Base-by-base conservation (phyloP, 1,140 invertebrate genomes). In the Aphidius gifuensis region DNA sequence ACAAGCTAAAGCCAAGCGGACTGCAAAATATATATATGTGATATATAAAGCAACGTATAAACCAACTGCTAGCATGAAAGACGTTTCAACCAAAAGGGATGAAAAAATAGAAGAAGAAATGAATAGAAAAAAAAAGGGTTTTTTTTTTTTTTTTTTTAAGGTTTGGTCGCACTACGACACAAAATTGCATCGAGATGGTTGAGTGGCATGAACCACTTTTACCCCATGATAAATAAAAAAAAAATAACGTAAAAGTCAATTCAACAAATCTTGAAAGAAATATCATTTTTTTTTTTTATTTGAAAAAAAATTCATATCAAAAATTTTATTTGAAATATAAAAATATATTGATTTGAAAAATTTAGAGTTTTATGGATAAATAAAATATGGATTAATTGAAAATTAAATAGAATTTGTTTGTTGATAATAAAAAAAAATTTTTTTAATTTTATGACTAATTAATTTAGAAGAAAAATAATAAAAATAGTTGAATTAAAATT, bases 21-120 rank as follows among this genome's bases (percentile, higher is more conserved):
- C 49, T 64, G 65, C 66, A 62, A 58, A 58, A 60, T 64, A 64
- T 64, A 69, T 66, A 11, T 42, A 39, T 47, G 44, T 32, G 23
- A 32, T 32, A 32, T 32, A 16, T 16, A 16, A 16, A 16, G 23
- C 23, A 32, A 32, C 4, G 4, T 56, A 47, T 32, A 48, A 54
- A 9, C 51, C 44, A 55, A 61, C 60, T 47, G 60, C 60, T 43
- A 58, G 56, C 61, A 63, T 56, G 61, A 58, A 63, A 63, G 61
- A 63, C 61, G 56, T 58, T 62, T 63, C 51, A 46, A 45, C 59
- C 43, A 61, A n/a, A 46, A n/a, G 45, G 46, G 46, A 48, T 48
- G 46, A 21, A 48, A 48, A 21, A 48, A 16, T 16, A 16, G 16
- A 16, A 16, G 16, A 16, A 16, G 16, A 16, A 16, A 16, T 16